Evolutionary conservation across 2,113 vertebrate genomes (phyloP).

Genomic region (Blennius ocellaris): DNA sequence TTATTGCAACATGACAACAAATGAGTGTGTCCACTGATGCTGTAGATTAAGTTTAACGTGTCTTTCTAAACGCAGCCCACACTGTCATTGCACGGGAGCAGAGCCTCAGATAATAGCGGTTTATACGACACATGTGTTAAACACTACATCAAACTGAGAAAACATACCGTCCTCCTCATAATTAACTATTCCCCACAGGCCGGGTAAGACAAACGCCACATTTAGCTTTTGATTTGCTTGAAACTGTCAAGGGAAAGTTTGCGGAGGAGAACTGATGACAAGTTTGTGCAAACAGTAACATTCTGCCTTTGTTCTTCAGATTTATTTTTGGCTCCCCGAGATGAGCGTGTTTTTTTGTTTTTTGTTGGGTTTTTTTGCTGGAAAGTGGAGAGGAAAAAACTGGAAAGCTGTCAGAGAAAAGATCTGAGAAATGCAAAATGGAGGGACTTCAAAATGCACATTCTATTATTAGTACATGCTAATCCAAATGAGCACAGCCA

Average conservation of each 20-base stretch:
- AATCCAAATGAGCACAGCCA: slow-evolving; percentile 69
- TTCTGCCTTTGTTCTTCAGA: slow-evolving; percentile 73
- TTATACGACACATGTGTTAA: slow-evolving; percentile 24
- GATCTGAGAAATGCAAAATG: slow-evolving; percentile 71
- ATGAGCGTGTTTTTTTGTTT: slow-evolving; percentile 36
- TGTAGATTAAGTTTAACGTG: slow-evolving; percentile 13
- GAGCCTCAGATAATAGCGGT: slow-evolving; percentile 16
- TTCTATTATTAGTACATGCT: slow-evolving; percentile 73
- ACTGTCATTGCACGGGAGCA: slow-evolving; percentile 7
- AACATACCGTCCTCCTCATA: slow-evolving; percentile 43
- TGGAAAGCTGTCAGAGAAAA: slow-evolving; percentile 71
- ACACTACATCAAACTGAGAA: slow-evolving; percentile 43
- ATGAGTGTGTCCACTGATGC: background rate
- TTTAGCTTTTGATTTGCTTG: slow-evolving; percentile 70
- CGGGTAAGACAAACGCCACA: slow-evolving; percentile 56
- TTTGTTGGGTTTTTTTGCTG: slow-evolving; percentile 60
- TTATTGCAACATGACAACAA: slow-evolving; percentile 7
- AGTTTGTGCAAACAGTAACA: slow-evolving; percentile 68
- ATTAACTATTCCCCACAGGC: slow-evolving; percentile 66
- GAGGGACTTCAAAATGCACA: slow-evolving; percentile 68
- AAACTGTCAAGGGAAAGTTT: slow-evolving; percentile 73
- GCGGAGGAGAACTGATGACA: slow-evolving; percentile 70
- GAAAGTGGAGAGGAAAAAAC: slow-evolving; percentile 60
- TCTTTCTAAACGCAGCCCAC: slow-evolving; percentile 23
- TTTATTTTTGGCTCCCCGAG: slow-evolving; percentile 72